Conservation (phyloP, 2,113 vertebrate genomes). For the Oreochromis aureus region DNA sequence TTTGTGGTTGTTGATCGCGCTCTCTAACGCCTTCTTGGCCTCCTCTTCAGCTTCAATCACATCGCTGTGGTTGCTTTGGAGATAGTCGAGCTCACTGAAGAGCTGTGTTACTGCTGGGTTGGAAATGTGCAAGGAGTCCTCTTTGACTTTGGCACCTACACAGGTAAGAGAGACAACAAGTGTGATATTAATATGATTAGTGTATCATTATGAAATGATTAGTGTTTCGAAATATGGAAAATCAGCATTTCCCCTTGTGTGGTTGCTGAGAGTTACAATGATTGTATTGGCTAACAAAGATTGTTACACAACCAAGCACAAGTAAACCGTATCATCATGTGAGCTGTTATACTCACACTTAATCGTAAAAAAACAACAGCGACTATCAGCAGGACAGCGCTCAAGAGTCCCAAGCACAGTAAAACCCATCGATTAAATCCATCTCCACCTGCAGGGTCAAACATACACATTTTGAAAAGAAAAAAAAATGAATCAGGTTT, state of each 20-base stretch:
- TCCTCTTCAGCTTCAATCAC: background rate
- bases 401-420: constrained; percentile 38
- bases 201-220: background rate
- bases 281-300: background rate
- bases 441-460: background rate
- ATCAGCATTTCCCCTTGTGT: background rate
- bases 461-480: background rate
- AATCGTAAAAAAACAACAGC: constrained; percentile 26
- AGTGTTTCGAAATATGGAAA: background rate
- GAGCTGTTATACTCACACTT: constrained; percentile 38
- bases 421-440: background rate
- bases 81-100: constrained; percentile 1
- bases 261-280: background rate
- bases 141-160: constrained; percentile 13
- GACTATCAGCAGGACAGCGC: background rate
- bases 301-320: background rate
- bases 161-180: background rate
- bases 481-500: background rate
- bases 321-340: background rate
- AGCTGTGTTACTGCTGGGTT: background rate
- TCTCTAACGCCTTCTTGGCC: background rate
- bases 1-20: background rate
- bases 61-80: constrained; percentile 25
- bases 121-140: background rate
- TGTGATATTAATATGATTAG: background rate